Conservation (phyloP, 2,888 invertebrate genomes). For the Agriopis leucophaearia region DNA sequence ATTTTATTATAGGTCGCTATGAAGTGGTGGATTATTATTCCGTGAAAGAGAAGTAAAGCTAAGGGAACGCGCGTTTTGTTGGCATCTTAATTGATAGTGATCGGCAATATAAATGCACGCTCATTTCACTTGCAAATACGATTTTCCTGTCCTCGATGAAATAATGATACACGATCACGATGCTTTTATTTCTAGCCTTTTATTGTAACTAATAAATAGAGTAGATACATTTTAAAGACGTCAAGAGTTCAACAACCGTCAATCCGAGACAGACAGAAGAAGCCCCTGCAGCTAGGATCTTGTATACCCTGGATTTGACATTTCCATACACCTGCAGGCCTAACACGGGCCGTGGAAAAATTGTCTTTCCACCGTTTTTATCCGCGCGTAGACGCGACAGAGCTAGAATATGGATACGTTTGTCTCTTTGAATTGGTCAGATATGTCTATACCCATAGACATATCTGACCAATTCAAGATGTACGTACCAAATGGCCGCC, state of each 20-base stretch:
- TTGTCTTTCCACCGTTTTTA: too few relatives aligned
- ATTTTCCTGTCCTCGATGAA: not conserved
- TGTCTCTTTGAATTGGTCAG: too few relatives aligned
- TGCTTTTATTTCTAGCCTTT: too few relatives aligned
- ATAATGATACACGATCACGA: not conserved
- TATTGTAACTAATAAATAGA: too few relatives aligned
- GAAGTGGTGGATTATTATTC: not conserved
- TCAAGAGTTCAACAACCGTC: conserved; percentile 3
- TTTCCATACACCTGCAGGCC: too few relatives aligned
- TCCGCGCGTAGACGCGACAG: too few relatives aligned
- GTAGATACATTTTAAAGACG: not conserved
- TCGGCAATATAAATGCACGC: not conserved
- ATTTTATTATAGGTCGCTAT: not conserved
- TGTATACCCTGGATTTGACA: too few relatives aligned
- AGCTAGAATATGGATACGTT: too few relatives aligned
- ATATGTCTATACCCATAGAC: too few relatives aligned
- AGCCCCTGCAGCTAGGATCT: not conserved
- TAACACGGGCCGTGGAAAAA: too few relatives aligned
- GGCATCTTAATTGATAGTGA: not conserved
- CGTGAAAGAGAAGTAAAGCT: not conserved
- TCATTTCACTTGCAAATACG: not conserved
- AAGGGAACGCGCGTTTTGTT: not conserved
- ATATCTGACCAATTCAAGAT: too few relatives aligned
- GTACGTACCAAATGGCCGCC: too few relatives aligned
- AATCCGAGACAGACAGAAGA: conserved; percentile 4